Evolutionary conservation across 2,113 vertebrate species (phyloP), one percentile per base, ranked within the genome.

Genomic region (Ammodytes dubius): DNA sequence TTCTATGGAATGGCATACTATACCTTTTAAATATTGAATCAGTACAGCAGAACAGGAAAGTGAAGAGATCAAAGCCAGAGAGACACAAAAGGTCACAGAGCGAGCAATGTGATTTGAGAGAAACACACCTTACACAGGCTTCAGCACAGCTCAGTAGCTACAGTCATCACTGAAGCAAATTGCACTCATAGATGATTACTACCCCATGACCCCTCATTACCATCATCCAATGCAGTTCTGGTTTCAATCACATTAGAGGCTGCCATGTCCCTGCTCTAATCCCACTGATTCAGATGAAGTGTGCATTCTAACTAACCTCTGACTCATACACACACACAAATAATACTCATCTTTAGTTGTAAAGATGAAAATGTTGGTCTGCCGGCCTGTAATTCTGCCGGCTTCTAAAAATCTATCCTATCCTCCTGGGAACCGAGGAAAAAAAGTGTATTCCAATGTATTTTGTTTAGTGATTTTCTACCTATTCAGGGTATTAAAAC

Each of bases 141-240:
- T 61, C 15, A 19, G 56, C 15, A 45, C n/a, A 19, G 9, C 11
- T 76, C 35, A 5, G 45, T 49, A 27, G 4, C 3, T 27, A 27
- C 27, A 27, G 15, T 61, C 56, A 45, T 61, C 49, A 53, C 53
- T 37, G 61, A 74, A 40, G 53, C 45, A 59, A 74, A 79, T 53
- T 66, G 43, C 61, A 71, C 67, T 73, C 52, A 70, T 46, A 70
- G 58, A 59, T 71, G 69, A 86, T 82, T 60, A 56, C 46, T 46
- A 39, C 46, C 58, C 64, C 17, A 53, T 59, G 58, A 77, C 58
- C 79, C 52, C 49, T 78, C 74, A 59, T 64, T 72, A 65, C 52
- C 79, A 66, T 65, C 58, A 77, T 53, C 45, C n/a, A 50, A 40
- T 56, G 69, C 50, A 69, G 63, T 58, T 69, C 19, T 13, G 11